Evolutionary conservation across 2,888 invertebrate species (phyloP), one percentile per base, ranked within the genome.

Genomic region (Lacanobia wlatinum): DNA sequence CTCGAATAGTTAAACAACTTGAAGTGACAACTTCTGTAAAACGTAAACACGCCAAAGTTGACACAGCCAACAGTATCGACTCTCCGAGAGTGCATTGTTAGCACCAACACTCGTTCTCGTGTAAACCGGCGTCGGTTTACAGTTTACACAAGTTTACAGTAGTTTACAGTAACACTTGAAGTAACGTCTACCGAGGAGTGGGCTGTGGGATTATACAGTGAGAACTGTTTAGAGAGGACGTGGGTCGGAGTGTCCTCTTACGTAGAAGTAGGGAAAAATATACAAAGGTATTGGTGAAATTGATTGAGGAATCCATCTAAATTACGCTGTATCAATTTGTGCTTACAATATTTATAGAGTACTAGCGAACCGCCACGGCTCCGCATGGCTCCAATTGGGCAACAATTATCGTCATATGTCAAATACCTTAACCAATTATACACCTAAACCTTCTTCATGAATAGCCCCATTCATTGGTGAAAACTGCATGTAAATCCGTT

Each of bases 101-200:
- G 18, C 76, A 52, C 58, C 62, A 34, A 59, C 75, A 75, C 77
- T 76, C 28, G 46, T 21, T 53, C 38, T 12, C 16, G 75, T 62
- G 70, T 46, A 34, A 40, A 21, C 52, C 52, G 2, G 43, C 38
- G 28, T 58, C 40, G n/a, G 70, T 46, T 74, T 38, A 55, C 72
- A 56, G 73, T 61, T 56, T 34, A 70, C 61, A 69, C 58, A n/a
- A 58, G 69, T 50, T 74, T 23, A 55, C 72, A 48, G 16, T 21
- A 53, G 72, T 67, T 53, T 34, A 70, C 61, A 69, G 50, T 46
- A 28, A 52, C 62, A 76, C 77, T 76, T 70, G 58, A 53, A 18
- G 21, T 59, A 5, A 14, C 50, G 34, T 21, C 38, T 46, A 9
- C 12, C 18, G n/a, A 12, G n/a, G 38, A 34, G 52, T 40, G 52